Conservation (phyloP, 2,797 vertebrate species). For the Nothura maculosa region DNA sequence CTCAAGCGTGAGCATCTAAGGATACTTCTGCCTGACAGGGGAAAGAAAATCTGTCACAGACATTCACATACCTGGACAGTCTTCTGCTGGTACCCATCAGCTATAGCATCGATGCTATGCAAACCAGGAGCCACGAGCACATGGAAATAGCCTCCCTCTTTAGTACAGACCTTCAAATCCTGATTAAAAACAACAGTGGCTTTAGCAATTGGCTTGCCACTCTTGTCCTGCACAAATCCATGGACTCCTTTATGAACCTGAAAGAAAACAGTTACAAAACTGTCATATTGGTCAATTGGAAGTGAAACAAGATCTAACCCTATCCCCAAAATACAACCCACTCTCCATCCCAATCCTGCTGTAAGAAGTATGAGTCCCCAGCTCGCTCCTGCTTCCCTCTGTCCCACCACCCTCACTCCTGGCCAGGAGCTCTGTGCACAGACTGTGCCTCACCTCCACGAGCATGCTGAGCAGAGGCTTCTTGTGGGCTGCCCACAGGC, state of each 20-base stretch:
- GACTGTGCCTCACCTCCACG: conserved; percentile 89
- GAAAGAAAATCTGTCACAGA: accelerated
- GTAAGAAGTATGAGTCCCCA: not conserved
- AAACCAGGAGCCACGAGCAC: conserved; percentile 92
- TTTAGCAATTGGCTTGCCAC: conserved; percentile 91
- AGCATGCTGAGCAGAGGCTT: conserved; percentile 96
- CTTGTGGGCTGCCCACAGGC: conserved; percentile 94
- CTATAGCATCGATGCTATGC: conserved; percentile 91
- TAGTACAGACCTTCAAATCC: conserved; percentile 86
- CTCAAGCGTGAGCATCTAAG: not conserved
- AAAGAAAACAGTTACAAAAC: conserved; percentile 49
- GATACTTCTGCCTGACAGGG: not conserved
- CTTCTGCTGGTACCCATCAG: conserved; percentile 94
- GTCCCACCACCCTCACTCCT: not conserved
- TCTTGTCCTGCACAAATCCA: conserved; percentile 92
- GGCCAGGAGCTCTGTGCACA: not conserved
- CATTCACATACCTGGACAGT: conserved; percentile 85
- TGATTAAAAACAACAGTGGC: conserved; percentile 92
- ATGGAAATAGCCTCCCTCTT: conserved; percentile 93
- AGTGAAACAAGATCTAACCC: not conserved
- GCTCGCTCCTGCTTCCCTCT: not conserved
- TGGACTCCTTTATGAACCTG: conserved; percentile 97
- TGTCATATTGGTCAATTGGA: too few relatives aligned
- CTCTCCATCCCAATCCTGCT: not conserved
- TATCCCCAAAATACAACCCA: not conserved